A percentile compares a stretch with the other conserved stretches of the same genome.
These are phyloP conservation scores for Cyphomyrus discorhynchus DNA, from an alignment of 2,113 vertebrate genomes.

Conservation along the genomic window DNA sequence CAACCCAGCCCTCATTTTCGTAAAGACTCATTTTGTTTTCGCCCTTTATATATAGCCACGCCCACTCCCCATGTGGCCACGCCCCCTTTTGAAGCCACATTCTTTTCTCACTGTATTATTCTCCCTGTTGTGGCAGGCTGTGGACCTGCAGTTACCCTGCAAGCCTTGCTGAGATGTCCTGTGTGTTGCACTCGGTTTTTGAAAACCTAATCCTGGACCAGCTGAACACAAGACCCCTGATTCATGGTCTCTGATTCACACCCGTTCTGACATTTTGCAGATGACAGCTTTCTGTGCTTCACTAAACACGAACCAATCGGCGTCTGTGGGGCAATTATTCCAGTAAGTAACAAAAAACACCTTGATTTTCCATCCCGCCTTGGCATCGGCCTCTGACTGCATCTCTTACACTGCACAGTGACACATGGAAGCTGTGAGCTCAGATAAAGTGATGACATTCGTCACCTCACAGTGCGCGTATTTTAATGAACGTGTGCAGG, in stretches of 20 bases:
- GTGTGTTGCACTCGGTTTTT: background rate
- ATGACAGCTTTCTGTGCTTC: slow-evolving; percentile 80
- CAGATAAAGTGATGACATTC: background rate
- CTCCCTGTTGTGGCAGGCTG: background rate
- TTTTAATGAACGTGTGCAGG: background rate
- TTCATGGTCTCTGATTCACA: background rate
- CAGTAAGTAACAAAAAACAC: slow-evolving; percentile 66
- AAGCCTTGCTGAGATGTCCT: background rate
- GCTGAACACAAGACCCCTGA: background rate
- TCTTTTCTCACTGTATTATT: background rate
- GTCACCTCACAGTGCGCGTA: background rate
- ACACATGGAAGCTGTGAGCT: background rate
- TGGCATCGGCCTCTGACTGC: background rate
- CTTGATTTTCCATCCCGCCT: background rate
- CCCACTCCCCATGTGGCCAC: background rate
- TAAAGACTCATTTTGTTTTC: background rate
- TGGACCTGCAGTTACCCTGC: background rate
- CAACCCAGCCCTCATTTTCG: slow-evolving; percentile 14
- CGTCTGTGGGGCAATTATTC: slow-evolving; percentile 89
- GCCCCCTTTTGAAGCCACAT: background rate
- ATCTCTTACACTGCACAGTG: background rate
- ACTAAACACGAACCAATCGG: slow-evolving; percentile 89
- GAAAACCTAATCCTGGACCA: background rate
- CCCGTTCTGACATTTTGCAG: slow-evolving; percentile 51
- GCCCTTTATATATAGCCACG: background rate